Base-by-base conservation (phyloP, 2,113 vertebrate species). In the Psilopsiagon aurifrons region DNA sequence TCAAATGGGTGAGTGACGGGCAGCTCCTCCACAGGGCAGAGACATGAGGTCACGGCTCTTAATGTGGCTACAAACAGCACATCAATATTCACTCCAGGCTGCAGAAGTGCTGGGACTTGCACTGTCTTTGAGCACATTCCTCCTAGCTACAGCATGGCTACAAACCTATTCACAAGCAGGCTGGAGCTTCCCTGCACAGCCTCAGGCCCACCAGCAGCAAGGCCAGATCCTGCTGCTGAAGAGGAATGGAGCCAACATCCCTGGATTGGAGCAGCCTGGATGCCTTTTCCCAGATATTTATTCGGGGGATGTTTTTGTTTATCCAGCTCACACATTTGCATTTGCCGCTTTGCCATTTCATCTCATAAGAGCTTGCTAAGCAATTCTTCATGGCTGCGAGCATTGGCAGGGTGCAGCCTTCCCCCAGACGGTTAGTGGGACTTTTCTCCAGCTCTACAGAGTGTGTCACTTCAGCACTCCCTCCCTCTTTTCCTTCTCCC, bases 291-390 rank as follows among this genome's bases (percentile, higher is more conserved):
- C 51, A 52, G 60, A 60, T 77, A 71, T 86, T 81, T 29, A 51
- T 68, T 71, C 0, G 0, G 29, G 91, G 73, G 33, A 81, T 94
- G 83, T 47, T 94, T 94, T 81, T 86, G 83, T 96, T 95, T 88
- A 95, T 55, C 73, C 76, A 79, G 43, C 47, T 96, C 60, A 17
- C 8, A 28, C 62, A 57, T 88, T 84, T 83, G 85, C 51, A 81
- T 94, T 94, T 68, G 46, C 64, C 68, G 27, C 71, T 92, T 74
- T 83, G 79, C 60, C 83, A 2, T 77, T 93, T 77, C 69, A 4
- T 68, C 83, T 86, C 69, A 9, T 51, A 84, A 88, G 79, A 4
- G 73, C 88, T 92, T 88, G 76, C 92, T 95, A 93, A 95, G 93
- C 88, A 90, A 67, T 86, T 81, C 64, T 63, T 69, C 17, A 1